Percentiles rank a stretch among this genome's conserved stretches.
These are phyloP conservation scores for Martes flavigula DNA, from an alignment of 2,797 vertebrate genomes.

Conservation along the genomic window DNA sequence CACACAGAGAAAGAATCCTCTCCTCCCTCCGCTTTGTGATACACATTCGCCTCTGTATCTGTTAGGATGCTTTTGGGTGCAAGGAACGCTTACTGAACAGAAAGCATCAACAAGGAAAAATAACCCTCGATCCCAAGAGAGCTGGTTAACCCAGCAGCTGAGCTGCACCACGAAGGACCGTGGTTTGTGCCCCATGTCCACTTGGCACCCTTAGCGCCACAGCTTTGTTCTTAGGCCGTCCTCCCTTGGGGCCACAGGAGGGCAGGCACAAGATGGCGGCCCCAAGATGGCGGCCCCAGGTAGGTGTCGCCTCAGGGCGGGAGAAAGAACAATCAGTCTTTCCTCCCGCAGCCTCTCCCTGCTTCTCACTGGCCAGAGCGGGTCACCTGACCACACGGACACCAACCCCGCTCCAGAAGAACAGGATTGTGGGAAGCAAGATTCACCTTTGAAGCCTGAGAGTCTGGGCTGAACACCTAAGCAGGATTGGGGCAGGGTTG, in stretches of 20 bases:
- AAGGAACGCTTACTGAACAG: neutral
- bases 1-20: neutral
- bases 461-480: neutral
- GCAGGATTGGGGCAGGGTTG: neutral
- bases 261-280: neutral
- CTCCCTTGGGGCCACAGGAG: neutral
- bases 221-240: neutral
- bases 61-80: neutral
- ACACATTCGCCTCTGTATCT: neutral
- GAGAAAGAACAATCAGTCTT: neutral
- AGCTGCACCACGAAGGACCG: fast-evolving
- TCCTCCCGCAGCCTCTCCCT: neutral
- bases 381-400: neutral
- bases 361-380: neutral
- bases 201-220: fast-evolving
- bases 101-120: neutral
- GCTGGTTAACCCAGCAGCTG: neutral
- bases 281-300: no score
- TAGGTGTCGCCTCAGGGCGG: neutral
- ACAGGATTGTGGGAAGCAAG: neutral
- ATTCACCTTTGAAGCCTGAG: neutral
- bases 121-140: no score
- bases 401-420: neutral
- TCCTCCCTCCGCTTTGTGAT: neutral
- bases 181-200: neutral